Evolutionary conservation across 2,888 invertebrate genomes (phyloP), one percentile per base, ranked within the genome.

Genomic region (Epinotia nisella): DNA sequence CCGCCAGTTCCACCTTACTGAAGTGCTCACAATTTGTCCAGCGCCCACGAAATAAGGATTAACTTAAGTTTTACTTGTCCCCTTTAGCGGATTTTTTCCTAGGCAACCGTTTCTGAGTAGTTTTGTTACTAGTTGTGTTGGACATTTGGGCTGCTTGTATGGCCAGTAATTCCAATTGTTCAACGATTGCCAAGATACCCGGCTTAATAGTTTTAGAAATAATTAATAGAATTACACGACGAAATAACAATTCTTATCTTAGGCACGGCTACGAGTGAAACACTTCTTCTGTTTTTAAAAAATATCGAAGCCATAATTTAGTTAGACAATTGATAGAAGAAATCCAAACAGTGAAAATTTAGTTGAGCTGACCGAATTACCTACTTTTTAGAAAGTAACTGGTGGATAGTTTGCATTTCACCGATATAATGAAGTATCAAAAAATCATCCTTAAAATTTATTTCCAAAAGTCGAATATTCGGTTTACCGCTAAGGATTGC

Each of bases 1-100:
- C 77, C 75, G 76, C 77, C 75, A 76, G 69, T 77, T 81, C 78
- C 84, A 84, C 85, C 87, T 82, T 82, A 82, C 83, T 87, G 85
- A 83, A 91, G 90, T 88, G 87, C 81, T 80, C 85, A 83, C 79
- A 79, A 81, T 82, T 81, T 80, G 80, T 78, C 80, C 81, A 66
- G 56, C 39, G 66, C 41, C 78, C 79, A 79, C 85, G 51, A 87
- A 92, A 92, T 92, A 90, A 90, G 92, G 92, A 90, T 90, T 91
- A 89, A 88, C 86, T 90, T 88, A 87, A 85, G 85, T 87, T 84
- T 80, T 77, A 80, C 78, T 78, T 79, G 82, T 81, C 79, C 61
- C 68, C 56, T 61, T 56, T 49, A 51, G 49, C 39, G 68, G 69
- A 58, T 69, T 69, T 69, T 51, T 58, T 69, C 39, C 69, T 24